phyloP scores from a whole-genome alignment of 2,113 vertebrate species.

The Sander lucioperca region DNA sequence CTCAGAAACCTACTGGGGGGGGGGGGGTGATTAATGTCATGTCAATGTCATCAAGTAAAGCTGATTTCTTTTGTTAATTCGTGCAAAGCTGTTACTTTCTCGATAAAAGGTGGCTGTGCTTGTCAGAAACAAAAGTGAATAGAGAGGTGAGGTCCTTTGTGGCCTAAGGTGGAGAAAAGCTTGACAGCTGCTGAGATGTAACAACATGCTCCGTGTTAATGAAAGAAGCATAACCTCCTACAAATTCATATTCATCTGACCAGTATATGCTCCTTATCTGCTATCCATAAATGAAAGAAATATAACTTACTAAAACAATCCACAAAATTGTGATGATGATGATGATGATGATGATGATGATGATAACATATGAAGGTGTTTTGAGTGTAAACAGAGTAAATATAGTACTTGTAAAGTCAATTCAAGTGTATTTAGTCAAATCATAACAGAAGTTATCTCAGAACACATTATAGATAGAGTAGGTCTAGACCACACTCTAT shows the following conservation, averaged over 20 bases:
- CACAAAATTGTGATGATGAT: too few species aligned
- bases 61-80: background rate
- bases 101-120: background rate
- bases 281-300: too few species aligned
- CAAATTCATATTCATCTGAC: background rate
- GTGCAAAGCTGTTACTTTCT: conserved; percentile 10
- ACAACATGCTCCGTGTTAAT: background rate
- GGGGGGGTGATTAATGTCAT: background rate
- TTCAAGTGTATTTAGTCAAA: too few species aligned
- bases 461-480: too few species aligned
- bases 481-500: too few species aligned
- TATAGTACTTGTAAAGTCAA: too few species aligned
- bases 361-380: background rate
- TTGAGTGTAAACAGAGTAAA: background rate
- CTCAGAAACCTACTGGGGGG: background rate
- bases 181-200: conserved; percentile 4
- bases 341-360: too few species aligned
- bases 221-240: background rate
- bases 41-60: background rate
- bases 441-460: too few species aligned
- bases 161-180: conserved; percentile 8
- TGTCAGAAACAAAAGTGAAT: background rate
- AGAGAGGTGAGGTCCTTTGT: conserved; percentile 20
- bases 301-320: too few species aligned
- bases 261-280: background rate